A percentile compares a stretch with the other conserved stretches of the same genome.
Evolutionary conservation across 1,140 invertebrate species (phyloP).

Genomic region (Bombus ignitus): DNA sequence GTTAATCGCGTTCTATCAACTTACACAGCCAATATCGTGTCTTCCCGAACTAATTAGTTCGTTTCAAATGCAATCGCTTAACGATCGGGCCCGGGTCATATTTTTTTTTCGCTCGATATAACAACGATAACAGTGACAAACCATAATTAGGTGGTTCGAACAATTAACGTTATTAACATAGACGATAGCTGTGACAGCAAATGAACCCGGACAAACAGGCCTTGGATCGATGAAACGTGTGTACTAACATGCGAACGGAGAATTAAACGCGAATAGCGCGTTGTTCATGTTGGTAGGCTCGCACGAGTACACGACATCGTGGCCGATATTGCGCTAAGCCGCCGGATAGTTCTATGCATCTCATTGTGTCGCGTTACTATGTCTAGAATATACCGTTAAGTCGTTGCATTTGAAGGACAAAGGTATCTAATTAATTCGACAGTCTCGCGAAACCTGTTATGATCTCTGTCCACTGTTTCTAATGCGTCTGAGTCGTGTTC

Average conservation of each 20-base stretch:
- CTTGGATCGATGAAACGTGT: not conserved
- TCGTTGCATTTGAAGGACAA: not conserved
- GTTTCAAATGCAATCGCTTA: not conserved
- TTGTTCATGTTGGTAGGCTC: not conserved
- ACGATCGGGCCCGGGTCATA: not conserved
- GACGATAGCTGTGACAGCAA: not conserved
- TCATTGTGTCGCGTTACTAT: not conserved
- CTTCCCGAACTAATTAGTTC: not conserved
- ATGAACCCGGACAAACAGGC: not conserved
- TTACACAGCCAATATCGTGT: not conserved
- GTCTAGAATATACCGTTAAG: not conserved
- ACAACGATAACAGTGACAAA: not conserved
- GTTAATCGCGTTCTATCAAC: not conserved
- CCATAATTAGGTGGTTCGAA: constrained; percentile 34
- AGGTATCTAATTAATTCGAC: constrained; percentile 35
- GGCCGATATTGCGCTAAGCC: not conserved
- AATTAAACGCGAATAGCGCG: constrained; percentile 12
- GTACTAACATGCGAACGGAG: not conserved
- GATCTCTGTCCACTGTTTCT: not conserved
- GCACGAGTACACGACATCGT: not conserved
- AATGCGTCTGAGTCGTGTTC: not conserved
- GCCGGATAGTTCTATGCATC: constrained; percentile 11
- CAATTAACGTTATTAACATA: constrained; percentile 40
- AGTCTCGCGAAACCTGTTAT: not conserved
- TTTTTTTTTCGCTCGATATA: not conserved